Conservation (phyloP, 2,888 invertebrate species). For the Pherbina coryleti region DNA sequence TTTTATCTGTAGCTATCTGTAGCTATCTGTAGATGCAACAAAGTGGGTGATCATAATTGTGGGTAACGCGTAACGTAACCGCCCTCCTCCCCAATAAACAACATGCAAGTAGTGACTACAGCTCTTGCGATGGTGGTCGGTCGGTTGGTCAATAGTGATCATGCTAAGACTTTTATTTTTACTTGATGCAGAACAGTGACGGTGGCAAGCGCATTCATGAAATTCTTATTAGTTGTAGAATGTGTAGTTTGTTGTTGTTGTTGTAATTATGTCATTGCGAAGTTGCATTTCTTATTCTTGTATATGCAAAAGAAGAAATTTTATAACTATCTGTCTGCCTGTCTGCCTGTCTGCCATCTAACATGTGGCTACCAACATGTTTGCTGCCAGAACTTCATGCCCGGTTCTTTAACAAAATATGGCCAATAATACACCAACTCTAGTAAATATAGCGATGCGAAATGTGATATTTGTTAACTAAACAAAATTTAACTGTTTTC, state of each 20-base stretch:
- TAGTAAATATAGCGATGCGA: too few species aligned
- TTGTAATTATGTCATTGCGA: background rate
- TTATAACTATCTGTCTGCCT: background rate
- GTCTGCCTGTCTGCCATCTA: background rate
- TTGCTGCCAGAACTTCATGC: background rate
- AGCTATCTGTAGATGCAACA: too few species aligned
- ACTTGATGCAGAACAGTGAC: background rate
- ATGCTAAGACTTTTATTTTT: background rate
- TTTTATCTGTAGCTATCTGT: background rate
- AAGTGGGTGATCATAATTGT: too few species aligned
- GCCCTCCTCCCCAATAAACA: too few species aligned
- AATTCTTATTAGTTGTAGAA: background rate
- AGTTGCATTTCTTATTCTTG: background rate
- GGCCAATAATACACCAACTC: too few species aligned
- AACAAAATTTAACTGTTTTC: too few species aligned
- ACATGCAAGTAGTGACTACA: too few species aligned
- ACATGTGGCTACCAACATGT: background rate
- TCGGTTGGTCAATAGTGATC: too few species aligned
- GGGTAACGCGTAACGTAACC: too few species aligned
- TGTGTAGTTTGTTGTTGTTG: background rate
- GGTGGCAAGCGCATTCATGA: background rate
- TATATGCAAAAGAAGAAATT: background rate
- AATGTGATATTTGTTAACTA: too few species aligned
- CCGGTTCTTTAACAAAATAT: too few species aligned
- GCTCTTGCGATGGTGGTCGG: too few species aligned